Base-by-base conservation (phyloP, 2,113 vertebrate genomes). In the Entosphenus tridentatus region DNA sequence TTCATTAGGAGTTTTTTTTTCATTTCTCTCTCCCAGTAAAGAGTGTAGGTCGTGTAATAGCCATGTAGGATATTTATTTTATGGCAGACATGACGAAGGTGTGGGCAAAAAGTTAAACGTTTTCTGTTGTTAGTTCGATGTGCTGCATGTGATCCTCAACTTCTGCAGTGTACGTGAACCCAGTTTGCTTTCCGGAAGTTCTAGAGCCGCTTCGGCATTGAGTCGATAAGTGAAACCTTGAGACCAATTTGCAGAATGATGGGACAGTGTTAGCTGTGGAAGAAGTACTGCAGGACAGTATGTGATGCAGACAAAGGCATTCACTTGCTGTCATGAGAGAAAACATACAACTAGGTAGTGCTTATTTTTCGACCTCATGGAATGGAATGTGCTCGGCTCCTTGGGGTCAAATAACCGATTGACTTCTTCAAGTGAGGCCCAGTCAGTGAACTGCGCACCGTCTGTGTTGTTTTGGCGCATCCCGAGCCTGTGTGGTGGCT, bases 141-240 rank as follows among this genome's bases (percentile, higher is more conserved):
- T 56, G 55, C n/a, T 69, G 13, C 13, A n/a, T 56, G 4, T 39
- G 39, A 18, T 69, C 55, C 11, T 56, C 39, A 69, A 69, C 13
- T 13, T 69, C 57, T 69, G 68, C 13, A 1, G 68, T 56, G 14
- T 69, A 56, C 9, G 9, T 56, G 57, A 56, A 56, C 55, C 2
- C 55, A 69, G 9, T 69, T 69, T 11, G 11, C 13, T 69, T 69
- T 13, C 56, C 13, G 9, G 55, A 69, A 56, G 57, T 69, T 12
- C 21, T 55, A 56, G 68, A 14, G 12, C 8, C 12, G 8, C 11
- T 56, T 69, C 12, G 55, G 68, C 21, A 18, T 69, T 69, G 8
- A 69, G 55, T 68, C 68, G 57, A 56, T 69, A n/a, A 69, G 67
- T 14, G 13, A 57, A 69, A 57, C 55, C 57, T 16, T 57, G 57